Evolutionary conservation across 2,888 invertebrate species (phyloP), one percentile per base, ranked within the genome.

Genomic region (Malachius bipustulatus): DNA sequence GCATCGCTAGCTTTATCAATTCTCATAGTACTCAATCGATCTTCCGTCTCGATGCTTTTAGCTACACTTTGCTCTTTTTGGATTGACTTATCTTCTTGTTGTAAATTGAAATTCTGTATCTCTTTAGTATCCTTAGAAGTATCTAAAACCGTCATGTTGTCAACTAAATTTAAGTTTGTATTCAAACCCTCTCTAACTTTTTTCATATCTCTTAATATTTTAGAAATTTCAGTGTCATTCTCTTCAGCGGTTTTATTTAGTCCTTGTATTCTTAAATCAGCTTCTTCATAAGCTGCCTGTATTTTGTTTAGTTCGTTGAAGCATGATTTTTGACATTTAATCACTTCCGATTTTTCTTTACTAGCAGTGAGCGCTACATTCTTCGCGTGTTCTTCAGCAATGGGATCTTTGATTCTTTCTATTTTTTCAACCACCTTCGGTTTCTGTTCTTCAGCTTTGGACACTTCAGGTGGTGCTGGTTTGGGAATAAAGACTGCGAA

Each of bases 251-350:
- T 40, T 39, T 39, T 27, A 10, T 36, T 24, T 29, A 33, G 35
- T 9, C 28, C 35, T 1, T 14, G 12, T 2, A 39, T 36, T 19
- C 45, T 42, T 26, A 40, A 34, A 14, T 50, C 49, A 8, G 49
- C 49, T 27, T 43, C 34, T 30, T 49, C 48, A 32, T 56, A 56
- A 6, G 55, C 55, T 4, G 39, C 42, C 43, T 56, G 52, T 19
- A 57, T 59, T 29, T 55, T 53, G 34, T 54, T 44, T 37, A 59
- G 39, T 37, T 60, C 59, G 6, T 43, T 42, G 31, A 59, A 60
- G 35, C 59, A 59, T 16, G 50, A 45, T 37, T 57, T 55, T 40
- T 59, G 59, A 3, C 48, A 43, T 37, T 54, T 45, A 4, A 59
- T 47, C 0, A 48, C 49, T 29, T 49, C 46, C 15, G 47, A 45